Percentiles rank a stretch among this genome's conserved stretches.
Evolutionary conservation across 1,140 invertebrate species (phyloP).

Genomic region (Holcopasites calliopsidis): DNA sequence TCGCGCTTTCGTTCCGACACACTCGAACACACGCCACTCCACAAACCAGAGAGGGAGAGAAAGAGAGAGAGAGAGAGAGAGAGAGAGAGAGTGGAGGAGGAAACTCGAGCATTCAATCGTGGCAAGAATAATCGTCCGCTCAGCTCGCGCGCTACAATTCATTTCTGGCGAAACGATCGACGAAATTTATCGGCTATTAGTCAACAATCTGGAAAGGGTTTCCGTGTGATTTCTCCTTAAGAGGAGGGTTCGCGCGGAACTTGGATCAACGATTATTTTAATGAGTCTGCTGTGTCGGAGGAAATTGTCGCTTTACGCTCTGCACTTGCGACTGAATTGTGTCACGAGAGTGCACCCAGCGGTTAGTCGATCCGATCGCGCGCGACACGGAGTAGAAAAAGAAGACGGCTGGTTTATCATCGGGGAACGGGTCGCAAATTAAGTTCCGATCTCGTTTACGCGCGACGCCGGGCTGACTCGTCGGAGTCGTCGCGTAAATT

Average conservation of each 20-base stretch:
- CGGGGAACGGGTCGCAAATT: conserved; percentile 10
- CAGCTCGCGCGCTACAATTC: conserved; percentile 10
- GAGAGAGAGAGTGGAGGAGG: conserved; percentile 1
- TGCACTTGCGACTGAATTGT: too few relatives aligned
- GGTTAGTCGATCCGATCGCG: too few relatives aligned
- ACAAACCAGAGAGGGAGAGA: too few relatives aligned
- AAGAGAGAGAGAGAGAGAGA: neutral
- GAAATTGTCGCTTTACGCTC: too few relatives aligned
- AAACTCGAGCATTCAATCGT: conserved; percentile 21
- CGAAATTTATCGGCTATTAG: conserved; percentile 30
- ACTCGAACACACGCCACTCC: neutral
- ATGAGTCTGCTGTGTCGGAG: too few relatives aligned
- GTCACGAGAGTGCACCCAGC: too few relatives aligned
- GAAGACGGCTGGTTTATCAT: neutral
- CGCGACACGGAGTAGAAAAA: neutral
- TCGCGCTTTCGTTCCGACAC: neutral
- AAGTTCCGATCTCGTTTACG: conserved; percentile 10
- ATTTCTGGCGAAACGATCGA: conserved; percentile 11
- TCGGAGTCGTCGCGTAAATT: conserved; percentile 34
- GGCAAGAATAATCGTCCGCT: conserved; percentile 12
- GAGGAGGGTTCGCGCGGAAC: too few relatives aligned
- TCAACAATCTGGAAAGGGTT: conserved; percentile 10
- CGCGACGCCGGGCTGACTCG: conserved; percentile 6
- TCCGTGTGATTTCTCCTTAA: too few relatives aligned
- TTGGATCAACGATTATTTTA: too few relatives aligned